Conservation (phyloP, 2,888 invertebrate species). For the Autographa pulchrina region DNA sequence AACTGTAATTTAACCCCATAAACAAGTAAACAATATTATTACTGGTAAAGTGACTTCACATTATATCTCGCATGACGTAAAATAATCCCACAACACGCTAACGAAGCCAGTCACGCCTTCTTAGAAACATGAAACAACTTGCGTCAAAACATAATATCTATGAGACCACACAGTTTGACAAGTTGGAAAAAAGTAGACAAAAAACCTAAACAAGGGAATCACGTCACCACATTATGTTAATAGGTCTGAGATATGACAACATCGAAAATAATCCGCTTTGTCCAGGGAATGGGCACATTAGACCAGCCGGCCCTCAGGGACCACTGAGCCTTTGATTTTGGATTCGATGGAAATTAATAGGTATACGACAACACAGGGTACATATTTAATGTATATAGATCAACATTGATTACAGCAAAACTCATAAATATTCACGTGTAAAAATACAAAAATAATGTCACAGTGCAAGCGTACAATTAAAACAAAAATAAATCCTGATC, state of each 20-base stretch:
- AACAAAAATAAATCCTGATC: slow-evolving; percentile 45
- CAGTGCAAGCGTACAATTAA: slow-evolving; percentile 26
- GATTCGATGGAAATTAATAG: slow-evolving; percentile 86
- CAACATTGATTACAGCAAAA: slow-evolving; percentile 41
- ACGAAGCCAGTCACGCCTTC: slow-evolving; percentile 61
- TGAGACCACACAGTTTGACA: slow-evolving; percentile 79
- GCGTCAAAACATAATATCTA: slow-evolving; percentile 64
- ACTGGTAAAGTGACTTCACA: slow-evolving; percentile 57
- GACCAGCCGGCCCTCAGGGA: slow-evolving; percentile 77
- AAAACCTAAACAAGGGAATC: slow-evolving; percentile 78
- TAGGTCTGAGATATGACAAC: slow-evolving; percentile 84
- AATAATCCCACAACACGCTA: slow-evolving; percentile 55
- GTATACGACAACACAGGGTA: slow-evolving; percentile 68
- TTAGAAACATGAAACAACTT: slow-evolving; percentile 57
- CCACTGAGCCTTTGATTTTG: slow-evolving; percentile 82
- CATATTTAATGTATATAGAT: slow-evolving; percentile 73
- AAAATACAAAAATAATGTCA: slow-evolving; percentile 56
- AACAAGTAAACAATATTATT: slow-evolving; percentile 24
- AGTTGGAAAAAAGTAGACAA: slow-evolving; percentile 70
- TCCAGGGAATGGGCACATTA: slow-evolving; percentile 82
- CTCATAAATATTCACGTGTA: slow-evolving; percentile 67
- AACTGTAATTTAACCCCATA: slow-evolving; percentile 37
- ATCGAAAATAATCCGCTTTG: slow-evolving; percentile 87
- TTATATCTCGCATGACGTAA: slow-evolving; percentile 67
- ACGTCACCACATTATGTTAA: slow-evolving; percentile 86